phyloP scores from a whole-genome alignment of 1,140 invertebrate species.

The Centruroides sculpturatus region DNA sequence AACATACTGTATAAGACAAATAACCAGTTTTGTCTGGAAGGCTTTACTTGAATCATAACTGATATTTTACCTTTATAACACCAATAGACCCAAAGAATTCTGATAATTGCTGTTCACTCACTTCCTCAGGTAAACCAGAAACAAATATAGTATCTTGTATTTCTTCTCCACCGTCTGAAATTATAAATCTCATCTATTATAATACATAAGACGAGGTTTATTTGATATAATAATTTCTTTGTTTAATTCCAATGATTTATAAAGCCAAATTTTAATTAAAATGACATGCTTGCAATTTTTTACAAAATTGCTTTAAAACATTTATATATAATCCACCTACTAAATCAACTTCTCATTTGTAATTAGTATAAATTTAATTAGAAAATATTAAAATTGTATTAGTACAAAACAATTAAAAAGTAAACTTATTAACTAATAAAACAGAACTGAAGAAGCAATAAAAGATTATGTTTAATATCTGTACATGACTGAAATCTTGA shows the following conservation, averaged over 20 bases:
- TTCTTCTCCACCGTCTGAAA: slow-evolving; percentile 12
- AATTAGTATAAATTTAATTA: slow-evolving; percentile 12
- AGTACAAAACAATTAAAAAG: too few relatives aligned
- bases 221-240: background rate
- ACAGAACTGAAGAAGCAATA: too few relatives aligned
- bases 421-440: too few relatives aligned
- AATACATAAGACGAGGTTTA: too few relatives aligned
- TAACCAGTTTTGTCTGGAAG: background rate
- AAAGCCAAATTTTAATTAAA: too few relatives aligned
- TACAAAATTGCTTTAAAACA: background rate
- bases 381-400: background rate
- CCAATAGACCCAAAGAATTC: slow-evolving; percentile 92
- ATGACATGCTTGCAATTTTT: background rate
- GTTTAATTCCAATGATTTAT: background rate
- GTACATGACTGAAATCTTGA: too few relatives aligned
- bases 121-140: slow-evolving; percentile 69
- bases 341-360: slow-evolving; percentile 30
- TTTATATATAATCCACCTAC: slow-evolving; percentile 13
- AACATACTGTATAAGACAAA: background rate
- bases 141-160: slow-evolving; percentile 90
- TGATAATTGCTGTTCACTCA: slow-evolving; percentile 73
- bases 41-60: background rate
- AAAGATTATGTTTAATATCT: too few relatives aligned
- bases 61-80: slow-evolving; percentile 68
- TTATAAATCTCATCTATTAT: background rate